These are phyloP conservation scores for Anolis apletophallus DNA, from an alignment of 2,797 vertebrate genomes.

Conservation along the genomic window DNA sequence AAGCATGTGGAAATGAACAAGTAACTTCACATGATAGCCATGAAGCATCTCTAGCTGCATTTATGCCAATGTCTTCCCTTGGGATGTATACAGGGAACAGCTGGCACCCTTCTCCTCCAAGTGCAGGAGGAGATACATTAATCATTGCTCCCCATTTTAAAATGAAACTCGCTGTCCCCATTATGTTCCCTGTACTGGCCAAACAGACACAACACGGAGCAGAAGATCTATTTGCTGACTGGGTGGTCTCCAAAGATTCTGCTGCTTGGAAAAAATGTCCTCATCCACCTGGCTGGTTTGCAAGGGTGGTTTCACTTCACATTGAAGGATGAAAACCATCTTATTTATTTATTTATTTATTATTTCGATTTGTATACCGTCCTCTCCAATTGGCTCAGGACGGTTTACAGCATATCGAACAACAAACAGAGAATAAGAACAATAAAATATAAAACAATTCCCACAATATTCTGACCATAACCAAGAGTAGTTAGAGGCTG, in stretches of 20 bases:
- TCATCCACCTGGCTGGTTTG: neutral
- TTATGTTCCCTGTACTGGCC: too few relatives aligned
- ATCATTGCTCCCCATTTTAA: neutral
- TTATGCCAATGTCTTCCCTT: neutral
- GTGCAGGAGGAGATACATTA: neutral
- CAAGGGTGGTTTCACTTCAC: neutral
- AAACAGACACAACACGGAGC: neutral
- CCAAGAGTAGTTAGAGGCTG: too few relatives aligned
- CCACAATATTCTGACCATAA: too few relatives aligned
- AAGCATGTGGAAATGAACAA: neutral
- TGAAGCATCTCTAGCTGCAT: neutral
- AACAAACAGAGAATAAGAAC: too few relatives aligned
- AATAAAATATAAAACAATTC: too few relatives aligned
- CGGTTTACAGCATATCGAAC: too few relatives aligned
- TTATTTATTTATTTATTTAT: too few relatives aligned
- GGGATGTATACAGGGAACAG: neutral
- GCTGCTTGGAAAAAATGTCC: neutral
- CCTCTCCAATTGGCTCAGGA: too few relatives aligned
- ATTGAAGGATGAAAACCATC: neutral
- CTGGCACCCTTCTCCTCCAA: neutral
- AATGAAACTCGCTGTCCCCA: neutral
- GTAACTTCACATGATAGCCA: neutral
- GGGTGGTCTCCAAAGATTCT: neutral
- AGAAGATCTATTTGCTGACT: neutral
- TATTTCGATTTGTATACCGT: too few relatives aligned